Conservation (phyloP, 1,140 invertebrate species). For the Neodiprion virginianus region DNA sequence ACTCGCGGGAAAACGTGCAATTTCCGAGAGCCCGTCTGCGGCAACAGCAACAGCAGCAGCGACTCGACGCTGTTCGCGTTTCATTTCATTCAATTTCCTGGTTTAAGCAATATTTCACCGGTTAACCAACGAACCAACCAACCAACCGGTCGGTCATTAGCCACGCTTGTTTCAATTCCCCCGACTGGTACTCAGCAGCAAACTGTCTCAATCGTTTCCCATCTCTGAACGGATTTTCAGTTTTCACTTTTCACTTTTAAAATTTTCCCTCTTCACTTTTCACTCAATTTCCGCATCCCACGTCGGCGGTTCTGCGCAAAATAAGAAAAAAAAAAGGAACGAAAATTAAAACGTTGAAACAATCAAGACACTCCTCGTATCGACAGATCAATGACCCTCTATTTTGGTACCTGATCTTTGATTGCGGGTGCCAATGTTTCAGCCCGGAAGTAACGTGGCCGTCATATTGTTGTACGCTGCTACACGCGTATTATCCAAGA, state of each 20-base stretch:
- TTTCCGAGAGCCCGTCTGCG: conserved; percentile 29
- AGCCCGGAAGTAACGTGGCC: no score
- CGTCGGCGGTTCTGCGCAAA: neutral
- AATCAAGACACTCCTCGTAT: neutral
- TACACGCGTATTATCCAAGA: no score
- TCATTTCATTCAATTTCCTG: conserved; percentile 51
- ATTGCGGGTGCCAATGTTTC: no score
- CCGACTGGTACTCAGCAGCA: neutral
- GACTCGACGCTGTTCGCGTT: neutral
- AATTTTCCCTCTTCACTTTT: neutral
- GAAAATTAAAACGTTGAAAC: no score
- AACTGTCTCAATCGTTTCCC: neutral
- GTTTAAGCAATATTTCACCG: conserved; percentile 51
- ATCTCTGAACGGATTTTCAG: neutral
- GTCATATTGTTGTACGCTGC: no score
- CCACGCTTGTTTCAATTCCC: conserved; percentile 16
- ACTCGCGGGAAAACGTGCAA: conserved; percentile 53
- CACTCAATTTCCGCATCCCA: neutral
- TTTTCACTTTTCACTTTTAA: neutral
- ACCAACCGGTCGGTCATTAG: conserved; percentile 41
- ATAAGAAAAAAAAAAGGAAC: no score
- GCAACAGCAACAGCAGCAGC: no score
- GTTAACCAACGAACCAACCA: no score
- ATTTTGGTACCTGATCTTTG: no score
- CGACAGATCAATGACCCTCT: neutral